Evolutionary conservation across 1,140 invertebrate species (phyloP).

Genomic region (Diploscapter pachys): DNA sequence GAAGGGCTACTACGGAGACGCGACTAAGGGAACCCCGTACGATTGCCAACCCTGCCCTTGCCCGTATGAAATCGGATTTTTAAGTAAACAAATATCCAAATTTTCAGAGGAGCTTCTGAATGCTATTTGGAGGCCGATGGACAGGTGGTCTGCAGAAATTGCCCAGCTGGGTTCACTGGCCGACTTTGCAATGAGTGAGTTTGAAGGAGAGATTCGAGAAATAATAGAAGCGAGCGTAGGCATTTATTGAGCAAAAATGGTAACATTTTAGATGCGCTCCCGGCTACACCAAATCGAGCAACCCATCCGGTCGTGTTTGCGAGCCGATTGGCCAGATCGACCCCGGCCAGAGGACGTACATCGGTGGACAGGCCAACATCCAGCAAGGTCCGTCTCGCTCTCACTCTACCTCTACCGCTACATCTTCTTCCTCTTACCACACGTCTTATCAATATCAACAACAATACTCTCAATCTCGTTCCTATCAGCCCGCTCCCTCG

Average conservation of each 20-base stretch:
- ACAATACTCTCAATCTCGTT: too few species aligned
- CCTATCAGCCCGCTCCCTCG: too few species aligned
- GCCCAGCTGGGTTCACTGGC: slow-evolving; percentile 78
- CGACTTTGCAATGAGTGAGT: slow-evolving; percentile 77
- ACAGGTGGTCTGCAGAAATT: slow-evolving; percentile 76
- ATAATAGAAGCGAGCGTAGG: background rate
- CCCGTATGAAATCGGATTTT: slow-evolving; percentile 63
- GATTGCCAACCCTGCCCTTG: slow-evolving; percentile 90
- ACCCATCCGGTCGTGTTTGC: slow-evolving; percentile 51
- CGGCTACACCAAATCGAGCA: slow-evolving; percentile 51
- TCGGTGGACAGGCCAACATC: slow-evolving; percentile 3
- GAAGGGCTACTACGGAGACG: slow-evolving; percentile 85
- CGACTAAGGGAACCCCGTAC: slow-evolving; percentile 69
- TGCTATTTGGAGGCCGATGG: slow-evolving; percentile 76
- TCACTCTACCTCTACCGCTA: too few species aligned
- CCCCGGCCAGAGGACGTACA: slow-evolving; percentile 48
- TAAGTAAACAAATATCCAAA: background rate
- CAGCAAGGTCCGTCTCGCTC: too few species aligned
- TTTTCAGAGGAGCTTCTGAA: slow-evolving; percentile 64
- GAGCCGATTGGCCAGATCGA: slow-evolving; percentile 54
- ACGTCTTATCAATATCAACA: too few species aligned
- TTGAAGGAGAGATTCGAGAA: background rate
- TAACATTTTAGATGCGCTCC: slow-evolving; percentile 49
- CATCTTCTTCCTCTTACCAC: too few species aligned
- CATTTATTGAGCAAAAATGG: too few species aligned